Evolutionary conservation across 2,888 invertebrate genomes (phyloP).

Genomic region (Trissoscelio sp.): DNA sequence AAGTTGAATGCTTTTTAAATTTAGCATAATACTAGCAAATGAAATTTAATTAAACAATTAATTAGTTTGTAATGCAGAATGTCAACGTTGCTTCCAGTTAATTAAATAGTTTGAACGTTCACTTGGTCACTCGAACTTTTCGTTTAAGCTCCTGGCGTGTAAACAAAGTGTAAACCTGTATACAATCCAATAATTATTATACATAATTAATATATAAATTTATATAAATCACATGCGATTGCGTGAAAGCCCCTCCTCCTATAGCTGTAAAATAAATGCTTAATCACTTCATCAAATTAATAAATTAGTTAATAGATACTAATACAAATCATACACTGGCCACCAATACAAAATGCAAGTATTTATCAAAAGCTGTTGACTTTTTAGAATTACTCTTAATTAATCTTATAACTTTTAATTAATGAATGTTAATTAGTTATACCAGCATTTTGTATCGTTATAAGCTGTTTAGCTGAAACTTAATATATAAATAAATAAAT

Average conservation of each 20-base stretch:
- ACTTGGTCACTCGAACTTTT: conserved; percentile 57
- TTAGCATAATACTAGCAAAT: not conserved
- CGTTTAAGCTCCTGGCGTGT: conserved; percentile 62
- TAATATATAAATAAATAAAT: conserved; percentile 68
- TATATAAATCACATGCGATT: conserved; percentile 78
- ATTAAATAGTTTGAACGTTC: conserved; percentile 27
- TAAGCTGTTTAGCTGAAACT: conserved; percentile 75
- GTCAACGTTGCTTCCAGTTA: not conserved
- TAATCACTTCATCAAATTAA: conserved; percentile 79
- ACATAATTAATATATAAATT: conserved; percentile 75
- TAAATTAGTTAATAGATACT: conserved; percentile 79
- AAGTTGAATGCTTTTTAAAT: not conserved
- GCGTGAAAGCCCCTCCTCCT: conserved; percentile 82
- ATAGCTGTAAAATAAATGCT: conserved; percentile 81
- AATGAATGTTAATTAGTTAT: conserved; percentile 2
- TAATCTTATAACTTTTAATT: no score
- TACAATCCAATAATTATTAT: conserved; percentile 70
- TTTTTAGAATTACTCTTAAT: no score
- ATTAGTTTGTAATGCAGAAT: conserved; percentile 6
- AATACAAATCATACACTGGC: conserved; percentile 74
- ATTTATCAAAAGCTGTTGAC: not conserved
- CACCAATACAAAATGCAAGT: conserved; percentile 64
- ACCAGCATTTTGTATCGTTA: conserved; percentile 66
- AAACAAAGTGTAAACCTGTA: conserved; percentile 73
- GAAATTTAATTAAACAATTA: conserved; percentile 21